A percentile compares a stretch with the other conserved stretches of the same genome.
phyloP scores from a whole-genome alignment of 2,113 vertebrate genomes.

The Donacobius atricapilla region DNA sequence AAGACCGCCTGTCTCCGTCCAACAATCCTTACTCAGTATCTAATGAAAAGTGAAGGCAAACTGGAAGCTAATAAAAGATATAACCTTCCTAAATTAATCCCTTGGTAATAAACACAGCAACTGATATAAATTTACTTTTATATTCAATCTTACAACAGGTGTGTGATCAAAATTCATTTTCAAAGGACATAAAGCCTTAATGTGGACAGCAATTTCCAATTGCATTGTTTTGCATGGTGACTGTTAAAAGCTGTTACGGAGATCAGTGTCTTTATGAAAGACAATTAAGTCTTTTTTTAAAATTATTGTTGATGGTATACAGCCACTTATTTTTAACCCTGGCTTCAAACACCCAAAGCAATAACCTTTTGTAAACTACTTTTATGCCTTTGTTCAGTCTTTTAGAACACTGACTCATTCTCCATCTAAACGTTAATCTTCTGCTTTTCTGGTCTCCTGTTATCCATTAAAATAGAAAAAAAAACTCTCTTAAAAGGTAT shows the following conservation, averaged over 20 bases:
- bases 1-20: neutral
- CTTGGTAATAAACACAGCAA: neutral
- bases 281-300: neutral
- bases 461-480: neutral
- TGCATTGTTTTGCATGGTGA: fast-evolving
- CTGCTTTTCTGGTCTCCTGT: neutral
- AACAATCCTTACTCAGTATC: neutral
- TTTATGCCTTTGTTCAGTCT: neutral
- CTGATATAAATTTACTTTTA: neutral
- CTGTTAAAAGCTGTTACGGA: neutral
- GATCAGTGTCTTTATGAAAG: neutral
- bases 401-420: neutral
- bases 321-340: neutral
- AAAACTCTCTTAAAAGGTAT: neutral
- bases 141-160: neutral
- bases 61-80: neutral
- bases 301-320: neutral
- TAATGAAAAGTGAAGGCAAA: neutral
- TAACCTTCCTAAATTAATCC: neutral
- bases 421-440: neutral
- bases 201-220: neutral
- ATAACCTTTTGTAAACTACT: neutral
- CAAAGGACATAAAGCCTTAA: neutral
- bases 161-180: neutral
- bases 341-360: neutral